Percentiles rank a stretch among this genome's conserved stretches.
Conservation (phyloP, 1,140 invertebrate species). For the Pseudomyrmex dendroicus region DNA sequence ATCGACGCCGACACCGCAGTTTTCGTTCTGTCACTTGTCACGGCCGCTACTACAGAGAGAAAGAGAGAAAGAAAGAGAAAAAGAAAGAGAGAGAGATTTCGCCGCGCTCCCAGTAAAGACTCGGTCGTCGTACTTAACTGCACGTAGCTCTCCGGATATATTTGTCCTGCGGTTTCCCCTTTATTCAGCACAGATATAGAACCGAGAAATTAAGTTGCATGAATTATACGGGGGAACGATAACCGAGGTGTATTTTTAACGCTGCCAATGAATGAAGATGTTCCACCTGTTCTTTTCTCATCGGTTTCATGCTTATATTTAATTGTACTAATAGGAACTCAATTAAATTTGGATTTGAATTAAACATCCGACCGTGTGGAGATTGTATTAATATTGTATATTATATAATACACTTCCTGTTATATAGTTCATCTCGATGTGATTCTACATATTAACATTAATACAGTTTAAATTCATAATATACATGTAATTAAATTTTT, state of each 20-base stretch:
- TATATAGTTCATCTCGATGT: background rate
- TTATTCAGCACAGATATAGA: background rate
- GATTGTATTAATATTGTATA: too few species aligned
- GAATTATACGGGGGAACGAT: background rate
- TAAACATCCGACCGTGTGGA: too few species aligned
- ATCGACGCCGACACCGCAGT: slow-evolving; percentile 32
- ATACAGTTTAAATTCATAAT: too few species aligned
- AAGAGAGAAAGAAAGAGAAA: too few species aligned
- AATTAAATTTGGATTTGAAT: slow-evolving; percentile 37
- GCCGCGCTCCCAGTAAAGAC: background rate
- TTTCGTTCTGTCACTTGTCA: slow-evolving; percentile 46
- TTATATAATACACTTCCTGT: too few species aligned
- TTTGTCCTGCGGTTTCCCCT: slow-evolving; percentile 8
- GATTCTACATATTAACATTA: background rate
- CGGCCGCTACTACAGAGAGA: background rate
- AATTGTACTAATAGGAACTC: background rate
- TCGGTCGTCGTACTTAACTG: slow-evolving; percentile 7
- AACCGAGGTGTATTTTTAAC: slow-evolving; percentile 22
- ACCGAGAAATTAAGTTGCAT: slow-evolving; percentile 23
- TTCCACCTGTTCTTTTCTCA: background rate
- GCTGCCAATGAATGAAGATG: background rate
- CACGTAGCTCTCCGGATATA: background rate
- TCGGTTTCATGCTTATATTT: slow-evolving; percentile 12
- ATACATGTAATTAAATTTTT: background rate
- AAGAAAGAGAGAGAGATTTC: background rate